A percentile compares a stretch with the other conserved stretches of the same genome.
These are phyloP conservation scores for Cavia porcellus DNA, from an alignment of 2,113 vertebrate species.

Conservation along the genomic window DNA sequence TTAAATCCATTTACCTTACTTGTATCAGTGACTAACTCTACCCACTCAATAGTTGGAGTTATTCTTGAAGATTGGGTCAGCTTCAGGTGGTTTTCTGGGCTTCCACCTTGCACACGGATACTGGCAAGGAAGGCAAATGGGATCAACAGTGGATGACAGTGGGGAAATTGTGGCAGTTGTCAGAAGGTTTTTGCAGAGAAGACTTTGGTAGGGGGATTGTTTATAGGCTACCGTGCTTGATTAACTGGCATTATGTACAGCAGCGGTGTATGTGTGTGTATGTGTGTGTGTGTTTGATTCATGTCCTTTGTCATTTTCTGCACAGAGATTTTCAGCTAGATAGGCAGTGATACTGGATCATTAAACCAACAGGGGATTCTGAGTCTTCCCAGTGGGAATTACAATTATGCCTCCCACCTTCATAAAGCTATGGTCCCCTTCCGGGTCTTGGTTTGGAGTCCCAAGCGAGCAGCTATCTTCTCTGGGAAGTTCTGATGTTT, in stretches of 20 bases:
- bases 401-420: background rate
- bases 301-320: background rate
- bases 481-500: background rate
- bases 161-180: background rate
- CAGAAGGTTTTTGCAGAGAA: background rate
- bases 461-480: constrained; percentile 4
- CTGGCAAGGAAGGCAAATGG: background rate
- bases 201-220: background rate
- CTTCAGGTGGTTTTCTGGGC: background rate
- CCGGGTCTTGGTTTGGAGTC: background rate
- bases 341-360: background rate
- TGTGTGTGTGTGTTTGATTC: background rate
- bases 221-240: background rate
- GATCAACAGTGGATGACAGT: background rate
- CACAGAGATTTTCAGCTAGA: background rate
- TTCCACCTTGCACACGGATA: background rate
- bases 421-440: background rate
- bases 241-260: background rate
- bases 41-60: background rate
- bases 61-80: background rate
- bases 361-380: background rate
- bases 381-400: background rate
- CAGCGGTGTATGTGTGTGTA: background rate
- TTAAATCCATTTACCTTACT: constrained; percentile 3
- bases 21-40: background rate